phyloP scores from a whole-genome alignment of 2,113 vertebrate species.

The Festucalex cinctus region DNA sequence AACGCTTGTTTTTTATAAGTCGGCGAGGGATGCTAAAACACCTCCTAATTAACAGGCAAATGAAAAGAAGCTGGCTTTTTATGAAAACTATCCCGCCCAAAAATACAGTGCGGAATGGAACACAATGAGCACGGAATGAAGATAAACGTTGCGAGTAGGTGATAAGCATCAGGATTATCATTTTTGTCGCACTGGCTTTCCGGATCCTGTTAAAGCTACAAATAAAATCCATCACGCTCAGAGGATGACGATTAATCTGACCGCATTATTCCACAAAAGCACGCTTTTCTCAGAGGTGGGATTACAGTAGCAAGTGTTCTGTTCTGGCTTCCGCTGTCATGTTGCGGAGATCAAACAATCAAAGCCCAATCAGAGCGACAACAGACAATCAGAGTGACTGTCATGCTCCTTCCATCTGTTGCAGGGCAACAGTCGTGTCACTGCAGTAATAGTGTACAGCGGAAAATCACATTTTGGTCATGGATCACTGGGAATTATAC shows the following conservation, averaged over 20 bases:
- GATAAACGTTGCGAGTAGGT: background rate
- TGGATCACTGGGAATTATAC: slow-evolving; percentile 3
- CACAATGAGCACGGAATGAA: slow-evolving; percentile 1
- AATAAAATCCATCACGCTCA: slow-evolving; percentile 22
- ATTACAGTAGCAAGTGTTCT: slow-evolving; percentile 14
- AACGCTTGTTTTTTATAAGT: slow-evolving; percentile 2
- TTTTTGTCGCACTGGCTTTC: slow-evolving; percentile 10
- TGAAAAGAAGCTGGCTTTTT: background rate
- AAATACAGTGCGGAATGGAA: background rate
- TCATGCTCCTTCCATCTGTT: slow-evolving; percentile 46
- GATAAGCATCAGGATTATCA: slow-evolving; percentile 9
- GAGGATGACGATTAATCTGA: slow-evolving; percentile 19
- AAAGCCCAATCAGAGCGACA: slow-evolving; percentile 46
- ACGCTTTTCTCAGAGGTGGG: slow-evolving; percentile 25
- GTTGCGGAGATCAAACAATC: slow-evolving; percentile 45
- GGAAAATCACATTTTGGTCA: slow-evolving; percentile 38
- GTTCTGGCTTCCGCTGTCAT: slow-evolving; percentile 19
- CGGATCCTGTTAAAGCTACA: slow-evolving; percentile 22
- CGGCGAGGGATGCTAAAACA: background rate
- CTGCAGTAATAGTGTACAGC: slow-evolving; percentile 22
- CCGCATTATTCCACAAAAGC: slow-evolving; percentile 17
- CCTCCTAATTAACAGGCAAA: background rate
- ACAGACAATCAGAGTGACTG: slow-evolving; percentile 35
- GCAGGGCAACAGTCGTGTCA: slow-evolving; percentile 31
- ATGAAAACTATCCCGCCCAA: background rate